These are phyloP conservation scores for Arctopsyche grandis DNA, from an alignment of 1,140 invertebrate genomes.

Conservation along the genomic window DNA sequence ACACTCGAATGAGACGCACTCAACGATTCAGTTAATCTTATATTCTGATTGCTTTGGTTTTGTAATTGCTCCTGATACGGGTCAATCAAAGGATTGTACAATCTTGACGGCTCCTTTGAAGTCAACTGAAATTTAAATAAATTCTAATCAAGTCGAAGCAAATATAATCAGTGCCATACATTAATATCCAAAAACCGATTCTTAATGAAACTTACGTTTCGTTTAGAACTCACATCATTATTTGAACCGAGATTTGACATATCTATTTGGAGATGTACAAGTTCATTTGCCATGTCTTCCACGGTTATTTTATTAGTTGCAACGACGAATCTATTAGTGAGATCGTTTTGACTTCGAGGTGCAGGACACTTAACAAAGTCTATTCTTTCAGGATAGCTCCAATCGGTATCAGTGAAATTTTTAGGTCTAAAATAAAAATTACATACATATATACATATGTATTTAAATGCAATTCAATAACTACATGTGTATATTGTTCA, in stretches of 20 bases:
- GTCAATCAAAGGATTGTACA: constrained; percentile 38
- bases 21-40: constrained; percentile 20
- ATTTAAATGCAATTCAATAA: not conserved
- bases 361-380: constrained; percentile 52
- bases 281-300: constrained; percentile 62
- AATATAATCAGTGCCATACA: constrained; percentile 7
- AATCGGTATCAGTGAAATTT: constrained; percentile 15
- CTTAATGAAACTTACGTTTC: constrained; percentile 3
- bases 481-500: not conserved
- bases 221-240: not conserved
- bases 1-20: not conserved
- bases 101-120: not conserved
- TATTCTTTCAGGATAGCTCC: constrained; percentile 25
- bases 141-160: not conserved
- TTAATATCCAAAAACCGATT: constrained; percentile 1
- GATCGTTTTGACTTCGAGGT: constrained; percentile 46
- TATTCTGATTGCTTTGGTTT: constrained; percentile 36
- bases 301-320: constrained; percentile 59
- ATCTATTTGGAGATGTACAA: constrained; percentile 62
- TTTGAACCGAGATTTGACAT: constrained; percentile 21
- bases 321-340: constrained; percentile 36
- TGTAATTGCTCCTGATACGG: constrained; percentile 41
- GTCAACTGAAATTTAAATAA: constrained; percentile 22
- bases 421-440: constrained; percentile 19
- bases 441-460: not conserved